Conservation (phyloP, 2,888 invertebrate species). For the Drosophila neutralis region DNA sequence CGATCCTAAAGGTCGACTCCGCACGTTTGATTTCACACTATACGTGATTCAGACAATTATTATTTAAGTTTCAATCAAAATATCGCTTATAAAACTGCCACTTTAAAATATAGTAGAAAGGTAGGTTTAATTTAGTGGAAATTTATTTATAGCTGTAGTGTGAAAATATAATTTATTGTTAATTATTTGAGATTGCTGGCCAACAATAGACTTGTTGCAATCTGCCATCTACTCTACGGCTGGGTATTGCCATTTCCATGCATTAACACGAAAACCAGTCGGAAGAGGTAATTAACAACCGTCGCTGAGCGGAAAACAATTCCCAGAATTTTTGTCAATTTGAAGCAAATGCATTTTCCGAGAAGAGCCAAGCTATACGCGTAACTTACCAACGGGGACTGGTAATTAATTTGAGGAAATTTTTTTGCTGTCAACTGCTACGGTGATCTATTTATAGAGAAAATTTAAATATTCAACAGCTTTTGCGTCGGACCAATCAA, state of each 20-base stretch:
- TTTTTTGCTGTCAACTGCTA: background rate
- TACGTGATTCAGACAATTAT: no score
- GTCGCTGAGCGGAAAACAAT: background rate
- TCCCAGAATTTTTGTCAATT: background rate
- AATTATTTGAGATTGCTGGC: background rate
- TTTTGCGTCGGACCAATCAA: background rate
- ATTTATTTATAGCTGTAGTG: background rate
- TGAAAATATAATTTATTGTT: background rate
- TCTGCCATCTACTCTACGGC: background rate
- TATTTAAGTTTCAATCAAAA: background rate
- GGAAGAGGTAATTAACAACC: background rate
- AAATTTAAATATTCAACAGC: constrained; percentile 3
- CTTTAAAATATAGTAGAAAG: background rate
- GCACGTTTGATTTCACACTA: no score
- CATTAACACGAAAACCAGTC: background rate
- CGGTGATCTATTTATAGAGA: background rate
- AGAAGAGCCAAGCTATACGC: background rate
- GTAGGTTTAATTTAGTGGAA: background rate
- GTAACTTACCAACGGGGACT: background rate
- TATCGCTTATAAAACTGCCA: background rate
- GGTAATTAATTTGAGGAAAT: background rate
- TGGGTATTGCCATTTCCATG: background rate
- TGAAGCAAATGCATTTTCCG: background rate
- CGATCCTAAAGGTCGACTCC: no score
- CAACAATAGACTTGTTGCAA: background rate